Conservation (phyloP, 2,113 vertebrate genomes). For the Geococcyx californianus region DNA sequence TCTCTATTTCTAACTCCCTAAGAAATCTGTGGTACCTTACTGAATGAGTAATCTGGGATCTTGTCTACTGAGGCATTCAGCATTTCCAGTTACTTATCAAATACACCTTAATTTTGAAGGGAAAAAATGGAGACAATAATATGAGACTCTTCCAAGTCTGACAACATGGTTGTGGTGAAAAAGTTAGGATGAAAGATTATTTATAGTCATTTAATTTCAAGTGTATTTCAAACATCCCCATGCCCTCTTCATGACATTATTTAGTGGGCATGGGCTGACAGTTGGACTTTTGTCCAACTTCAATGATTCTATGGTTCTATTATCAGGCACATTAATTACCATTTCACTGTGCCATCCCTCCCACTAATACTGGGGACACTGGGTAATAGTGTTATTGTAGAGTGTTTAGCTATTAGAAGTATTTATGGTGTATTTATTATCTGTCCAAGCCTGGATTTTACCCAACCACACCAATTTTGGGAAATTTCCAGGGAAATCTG, state of each 20-base stretch:
- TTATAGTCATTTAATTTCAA: neutral
- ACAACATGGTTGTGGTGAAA: neutral
- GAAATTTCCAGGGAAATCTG: too few relatives aligned
- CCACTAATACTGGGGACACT: neutral
- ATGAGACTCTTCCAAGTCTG: neutral
- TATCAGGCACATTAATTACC: neutral
- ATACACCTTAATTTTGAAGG: accelerated
- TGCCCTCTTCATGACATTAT: too few relatives aligned
- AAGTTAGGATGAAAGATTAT: neutral
- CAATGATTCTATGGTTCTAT: neutral
- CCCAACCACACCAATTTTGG: neutral
- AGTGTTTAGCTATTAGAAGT: neutral
- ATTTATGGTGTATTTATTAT: neutral
- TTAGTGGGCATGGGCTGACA: too few relatives aligned
- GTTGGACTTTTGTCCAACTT: too few relatives aligned
- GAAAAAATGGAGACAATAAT: neutral
- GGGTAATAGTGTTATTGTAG: neutral
- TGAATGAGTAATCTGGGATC: neutral
- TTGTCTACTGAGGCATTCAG: neutral
- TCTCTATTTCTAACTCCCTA: neutral
- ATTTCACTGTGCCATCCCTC: neutral
- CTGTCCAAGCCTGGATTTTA: neutral
- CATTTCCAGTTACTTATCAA: neutral
- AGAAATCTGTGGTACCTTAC: neutral
- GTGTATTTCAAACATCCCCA: neutral